Conservation (phyloP, 2,797 vertebrate genomes). For the Tympanoctomys barrerae region DNA sequence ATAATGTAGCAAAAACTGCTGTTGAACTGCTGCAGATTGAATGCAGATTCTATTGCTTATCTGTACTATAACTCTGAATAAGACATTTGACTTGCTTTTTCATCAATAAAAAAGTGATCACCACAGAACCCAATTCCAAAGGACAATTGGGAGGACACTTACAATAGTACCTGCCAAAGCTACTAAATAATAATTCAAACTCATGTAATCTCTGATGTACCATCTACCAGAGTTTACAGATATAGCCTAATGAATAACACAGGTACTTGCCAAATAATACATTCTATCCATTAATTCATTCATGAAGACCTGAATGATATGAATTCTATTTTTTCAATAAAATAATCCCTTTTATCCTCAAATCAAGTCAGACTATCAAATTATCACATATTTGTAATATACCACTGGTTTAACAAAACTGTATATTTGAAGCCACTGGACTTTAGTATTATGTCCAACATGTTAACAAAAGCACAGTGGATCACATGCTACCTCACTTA, state of each 20-base stretch:
- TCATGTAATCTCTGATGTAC: background rate
- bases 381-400: background rate
- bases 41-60: constrained; percentile 45
- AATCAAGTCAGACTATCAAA: constrained; percentile 56
- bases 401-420: constrained; percentile 36
- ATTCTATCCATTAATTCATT: constrained; percentile 3
- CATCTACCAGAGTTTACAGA: constrained; percentile 24
- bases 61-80: constrained; percentile 15
- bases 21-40: constrained; percentile 33
- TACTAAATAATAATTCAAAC: constrained; percentile 38
- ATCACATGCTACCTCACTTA: background rate
- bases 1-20: constrained; percentile 9
- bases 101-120: constrained; percentile 27
- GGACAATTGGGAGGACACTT: background rate
- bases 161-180: background rate
- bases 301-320: constrained; percentile 29
- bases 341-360: constrained; percentile 18
- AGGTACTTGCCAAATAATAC: constrained; percentile 32
- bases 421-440: background rate
- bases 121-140: background rate
- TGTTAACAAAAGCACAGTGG: constrained; percentile 27
- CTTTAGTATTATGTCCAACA: constrained; percentile 54
- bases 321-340: constrained; percentile 13
- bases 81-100: constrained; percentile 25
- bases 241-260: background rate